Conservation (phyloP, 2,113 vertebrate species). For the Saguinus imperator region DNA sequence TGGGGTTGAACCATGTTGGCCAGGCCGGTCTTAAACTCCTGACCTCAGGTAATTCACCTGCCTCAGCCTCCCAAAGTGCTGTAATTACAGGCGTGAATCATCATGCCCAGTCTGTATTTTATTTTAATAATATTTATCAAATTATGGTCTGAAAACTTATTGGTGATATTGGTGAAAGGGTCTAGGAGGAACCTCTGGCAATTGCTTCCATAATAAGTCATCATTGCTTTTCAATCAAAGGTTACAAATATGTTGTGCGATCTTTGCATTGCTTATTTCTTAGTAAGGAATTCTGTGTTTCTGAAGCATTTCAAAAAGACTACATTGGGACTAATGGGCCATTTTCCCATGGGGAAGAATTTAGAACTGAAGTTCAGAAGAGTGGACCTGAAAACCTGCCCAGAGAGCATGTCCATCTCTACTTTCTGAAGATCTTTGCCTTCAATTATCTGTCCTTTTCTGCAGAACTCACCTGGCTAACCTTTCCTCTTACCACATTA, state of each 20-base stretch:
- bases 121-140: slow-evolving; percentile 33
- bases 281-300: neutral
- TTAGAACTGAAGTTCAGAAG: neutral
- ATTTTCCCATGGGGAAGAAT: neutral
- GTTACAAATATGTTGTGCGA: neutral
- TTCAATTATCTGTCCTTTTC: neutral
- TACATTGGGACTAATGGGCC: neutral
- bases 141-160: neutral
- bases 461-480: neutral
- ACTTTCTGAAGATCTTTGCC: neutral
- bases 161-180: neutral
- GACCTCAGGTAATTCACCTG: no score
- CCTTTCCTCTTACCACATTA: neutral
- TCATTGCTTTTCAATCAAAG: neutral
- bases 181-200: no score
- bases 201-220: neutral
- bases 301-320: slow-evolving; percentile 30
- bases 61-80: no score
- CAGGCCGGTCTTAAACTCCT: no score
- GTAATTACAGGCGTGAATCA: no score
- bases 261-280: neutral
- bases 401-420: neutral
- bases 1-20: no score
- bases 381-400: neutral
- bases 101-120: neutral